These are phyloP conservation scores for Drosophila kepulauana DNA, from an alignment of 1,140 invertebrate species.

Conservation along the genomic window DNA sequence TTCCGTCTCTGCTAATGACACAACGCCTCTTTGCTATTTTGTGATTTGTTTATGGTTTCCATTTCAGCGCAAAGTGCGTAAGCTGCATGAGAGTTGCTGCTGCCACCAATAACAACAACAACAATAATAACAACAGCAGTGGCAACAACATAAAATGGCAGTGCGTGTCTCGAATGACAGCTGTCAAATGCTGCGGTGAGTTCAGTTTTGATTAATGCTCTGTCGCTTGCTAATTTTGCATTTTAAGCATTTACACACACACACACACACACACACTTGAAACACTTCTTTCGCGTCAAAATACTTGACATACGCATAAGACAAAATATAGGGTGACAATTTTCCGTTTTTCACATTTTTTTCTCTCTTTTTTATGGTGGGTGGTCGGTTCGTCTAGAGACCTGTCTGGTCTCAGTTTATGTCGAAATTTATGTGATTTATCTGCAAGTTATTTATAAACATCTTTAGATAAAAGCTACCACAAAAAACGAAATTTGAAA, in stretches of 20 bases:
- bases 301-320: constrained; percentile 17
- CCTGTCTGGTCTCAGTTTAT: constrained; percentile 21
- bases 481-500: not conserved
- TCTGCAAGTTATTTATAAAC: constrained; percentile 21
- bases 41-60: constrained; percentile 53
- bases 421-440: constrained; percentile 40
- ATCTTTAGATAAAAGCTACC: constrained; percentile 2
- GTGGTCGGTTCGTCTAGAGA: constrained; percentile 33
- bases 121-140: constrained; percentile 5
- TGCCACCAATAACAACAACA: constrained; percentile 15
- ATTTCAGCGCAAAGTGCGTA: constrained; percentile 72
- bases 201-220: constrained; percentile 71
- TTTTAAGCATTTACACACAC: constrained; percentile 46
- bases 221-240: constrained; percentile 62
- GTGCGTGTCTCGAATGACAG: constrained; percentile 71
- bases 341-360: not conserved
- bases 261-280: constrained; percentile 15
- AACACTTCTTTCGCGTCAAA: constrained; percentile 16
- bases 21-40: constrained; percentile 38
- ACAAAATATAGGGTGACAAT: constrained; percentile 44
- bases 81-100: constrained; percentile 60
- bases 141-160: constrained; percentile 50
- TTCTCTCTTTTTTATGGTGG: constrained; percentile 3
- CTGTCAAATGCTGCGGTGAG: constrained; percentile 68
- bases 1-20: constrained; percentile 71